A percentile compares a stretch with the other conserved stretches of the same genome.
phyloP scores from a whole-genome alignment of 2,888 invertebrate species.

The Aspidiotus rigidus region DNA sequence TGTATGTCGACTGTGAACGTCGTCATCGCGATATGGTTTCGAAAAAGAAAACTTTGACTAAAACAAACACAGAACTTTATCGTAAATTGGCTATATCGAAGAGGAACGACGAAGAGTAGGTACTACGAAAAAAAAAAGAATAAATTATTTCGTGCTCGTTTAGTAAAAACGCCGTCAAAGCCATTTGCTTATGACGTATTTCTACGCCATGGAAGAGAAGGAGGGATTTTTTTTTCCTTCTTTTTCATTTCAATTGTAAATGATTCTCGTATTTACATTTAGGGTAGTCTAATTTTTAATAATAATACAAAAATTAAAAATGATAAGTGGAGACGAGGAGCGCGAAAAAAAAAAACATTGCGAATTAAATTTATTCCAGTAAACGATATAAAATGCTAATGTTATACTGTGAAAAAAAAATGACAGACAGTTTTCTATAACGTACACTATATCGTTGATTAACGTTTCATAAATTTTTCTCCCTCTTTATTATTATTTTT shows the following conservation, averaged over 20 bases:
- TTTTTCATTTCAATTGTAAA: constrained; percentile 28
- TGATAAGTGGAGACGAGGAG: too few species aligned
- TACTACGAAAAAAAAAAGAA: constrained; percentile 15
- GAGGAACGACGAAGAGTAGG: not conserved
- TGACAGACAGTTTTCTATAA: too few species aligned
- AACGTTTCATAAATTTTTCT: too few species aligned
- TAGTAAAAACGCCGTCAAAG: constrained; percentile 29
- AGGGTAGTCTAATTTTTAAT: constrained; percentile 5
- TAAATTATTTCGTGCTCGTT: constrained; percentile 29
- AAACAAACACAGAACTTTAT: too few species aligned
- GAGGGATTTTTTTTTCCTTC: not conserved
- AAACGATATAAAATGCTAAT: constrained; percentile 2
- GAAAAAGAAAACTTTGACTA: too few species aligned
- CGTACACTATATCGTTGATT: too few species aligned
- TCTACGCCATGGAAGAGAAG: not conserved
- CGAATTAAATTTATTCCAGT: constrained; percentile 2
- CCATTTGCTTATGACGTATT: constrained; percentile 29
- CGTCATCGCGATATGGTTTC: too few species aligned
- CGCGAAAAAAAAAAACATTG: not conserved
- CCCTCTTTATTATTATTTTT: too few species aligned
- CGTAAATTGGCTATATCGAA: too few species aligned
- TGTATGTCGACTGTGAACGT: too few species aligned
- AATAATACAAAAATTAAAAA: not conserved
- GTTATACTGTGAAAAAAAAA: not conserved
- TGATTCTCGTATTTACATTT: constrained; percentile 21